Base-by-base conservation (phyloP, 2,113 vertebrate genomes). In the Cricetomys ansorgei region DNA sequence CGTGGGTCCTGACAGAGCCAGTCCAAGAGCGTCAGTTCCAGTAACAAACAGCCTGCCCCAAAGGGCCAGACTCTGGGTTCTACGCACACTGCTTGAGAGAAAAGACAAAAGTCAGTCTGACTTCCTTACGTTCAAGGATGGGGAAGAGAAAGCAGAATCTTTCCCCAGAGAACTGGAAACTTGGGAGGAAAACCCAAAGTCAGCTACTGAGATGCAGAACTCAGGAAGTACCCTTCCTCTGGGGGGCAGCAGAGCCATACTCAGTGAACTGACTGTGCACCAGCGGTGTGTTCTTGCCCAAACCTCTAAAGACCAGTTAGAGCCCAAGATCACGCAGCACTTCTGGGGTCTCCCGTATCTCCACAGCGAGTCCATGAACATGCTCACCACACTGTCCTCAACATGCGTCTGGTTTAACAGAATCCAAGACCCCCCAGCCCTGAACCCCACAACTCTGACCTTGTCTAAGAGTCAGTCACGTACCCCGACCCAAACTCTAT, bases 381-480 rank as follows among this genome's bases (percentile, higher is more conserved):
- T 25, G 1, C 15, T n/a, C 19, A 27, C 29, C 3, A 8, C 62
- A 1, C 19, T 89, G 45, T 37, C 43, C 27, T 55, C 37, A 11
- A 27, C n/a, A 16, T 72, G 19, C 65, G n/a, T 55, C 62, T 57
- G 27, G 55, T 88, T 89, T 62, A 96, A 92, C 5, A 37, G 3
- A 12, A 15, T 48, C 53, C 19, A 40, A 17, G 59, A 83, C 50
- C 21, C 23, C 53, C 59, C 59, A 55, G 7, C 6, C 10, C 25
- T 48, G 88, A 9, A 43, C 21, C 0, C 23, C 0, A 2, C 2
- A 19, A 1, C 80, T 62, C 13, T 45, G 4, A 25, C 48, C 11
- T 48, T 79, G 17, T 19, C 92, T n/a, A 48, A 72, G 2, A 69
- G 0, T 16, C 77, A 89, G n/a, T 19, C 86, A 69, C 86, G 72